Base-by-base conservation (phyloP, 2,888 invertebrate genomes). In the Erpobdella octoculata region DNA sequence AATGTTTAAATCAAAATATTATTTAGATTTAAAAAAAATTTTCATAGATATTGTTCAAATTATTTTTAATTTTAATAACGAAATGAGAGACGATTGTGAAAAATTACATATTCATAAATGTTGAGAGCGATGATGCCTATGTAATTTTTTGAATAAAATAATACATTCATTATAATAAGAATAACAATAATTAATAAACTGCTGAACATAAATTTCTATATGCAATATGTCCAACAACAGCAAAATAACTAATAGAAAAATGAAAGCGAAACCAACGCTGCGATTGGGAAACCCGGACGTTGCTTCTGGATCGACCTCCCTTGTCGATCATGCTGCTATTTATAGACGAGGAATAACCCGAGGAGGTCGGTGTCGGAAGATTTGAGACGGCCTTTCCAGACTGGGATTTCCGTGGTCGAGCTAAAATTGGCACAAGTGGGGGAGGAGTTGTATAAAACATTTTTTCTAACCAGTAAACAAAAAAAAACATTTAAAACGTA, bases 241-340 rank as follows among this genome's bases (percentile, higher is more conserved):
- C n/a, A n/a, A n/a, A n/a, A n/a, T n/a, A n/a, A n/a, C n/a, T n/a
- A n/a, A n/a, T n/a, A n/a, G n/a, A n/a, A n/a, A n/a, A n/a, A n/a
- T n/a, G n/a, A n/a, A n/a, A n/a, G n/a, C 58, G 69, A 71, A 77
- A 81, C 90, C 89, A 85, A 93, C 92, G 94, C 86, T 94, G 94
- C 59, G 93, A 94, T 80, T 92, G 92, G 1, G 93, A 93, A 15
- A 91, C 89, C 21, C 91, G 90, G 1, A 90, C 87, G 77, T 85
- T 87, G 81, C 81, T 89, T 77, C 87, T 88, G 78, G 85, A 88
- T 65, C 84, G 79, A n/a, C n/a, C n/a, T 74, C 80, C 79, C 73
- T 82, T 76, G 72, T 88, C 91, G 48, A 59, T 25, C 46, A 69
- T 48, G 58, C 69, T 69, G 69, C 58, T 69, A 46, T 69, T 69